phyloP scores from a whole-genome alignment of 1,140 invertebrate species.

The Trichoplusia ni region DNA sequence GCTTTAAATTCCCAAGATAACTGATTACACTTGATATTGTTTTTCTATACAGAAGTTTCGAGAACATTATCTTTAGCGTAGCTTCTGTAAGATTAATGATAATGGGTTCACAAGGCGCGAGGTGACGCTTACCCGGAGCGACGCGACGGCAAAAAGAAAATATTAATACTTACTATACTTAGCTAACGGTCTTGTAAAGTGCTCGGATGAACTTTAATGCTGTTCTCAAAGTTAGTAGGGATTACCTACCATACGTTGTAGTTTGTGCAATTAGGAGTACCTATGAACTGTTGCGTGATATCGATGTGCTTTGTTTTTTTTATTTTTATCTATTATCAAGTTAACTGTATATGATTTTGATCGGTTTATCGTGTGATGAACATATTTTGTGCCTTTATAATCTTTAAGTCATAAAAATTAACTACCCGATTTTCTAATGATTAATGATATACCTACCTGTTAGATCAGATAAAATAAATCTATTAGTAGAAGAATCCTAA shows the following conservation, averaged over 20 bases:
- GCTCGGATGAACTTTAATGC: conserved; percentile 31
- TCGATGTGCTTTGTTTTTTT: background rate
- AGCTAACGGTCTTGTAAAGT: conserved; percentile 22
- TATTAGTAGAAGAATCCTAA: too few species aligned
- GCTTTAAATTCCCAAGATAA: conserved; percentile 35
- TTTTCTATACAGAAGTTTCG: conserved; percentile 45
- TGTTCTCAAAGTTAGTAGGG: background rate
- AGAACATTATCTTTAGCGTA: conserved; percentile 53
- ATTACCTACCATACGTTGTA: background rate
- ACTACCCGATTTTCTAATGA: too few species aligned
- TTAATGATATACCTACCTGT: too few species aligned
- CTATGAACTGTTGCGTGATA: background rate
- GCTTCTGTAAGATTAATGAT: conserved; percentile 55
- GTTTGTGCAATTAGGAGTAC: too few species aligned
- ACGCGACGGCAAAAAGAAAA: conserved; percentile 44
- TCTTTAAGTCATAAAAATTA: too few species aligned
- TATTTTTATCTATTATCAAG: too few species aligned
- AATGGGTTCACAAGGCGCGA: conserved; percentile 53
- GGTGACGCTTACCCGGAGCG: conserved; percentile 42
- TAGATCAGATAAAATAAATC: too few species aligned
- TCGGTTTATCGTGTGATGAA: too few species aligned
- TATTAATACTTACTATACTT: conserved; percentile 50
- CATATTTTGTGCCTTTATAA: too few species aligned
- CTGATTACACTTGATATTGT: conserved; percentile 39
- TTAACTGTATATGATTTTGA: too few species aligned